phyloP scores from a whole-genome alignment of 2,888 invertebrate genomes.

The Rhodophaea formosa region DNA sequence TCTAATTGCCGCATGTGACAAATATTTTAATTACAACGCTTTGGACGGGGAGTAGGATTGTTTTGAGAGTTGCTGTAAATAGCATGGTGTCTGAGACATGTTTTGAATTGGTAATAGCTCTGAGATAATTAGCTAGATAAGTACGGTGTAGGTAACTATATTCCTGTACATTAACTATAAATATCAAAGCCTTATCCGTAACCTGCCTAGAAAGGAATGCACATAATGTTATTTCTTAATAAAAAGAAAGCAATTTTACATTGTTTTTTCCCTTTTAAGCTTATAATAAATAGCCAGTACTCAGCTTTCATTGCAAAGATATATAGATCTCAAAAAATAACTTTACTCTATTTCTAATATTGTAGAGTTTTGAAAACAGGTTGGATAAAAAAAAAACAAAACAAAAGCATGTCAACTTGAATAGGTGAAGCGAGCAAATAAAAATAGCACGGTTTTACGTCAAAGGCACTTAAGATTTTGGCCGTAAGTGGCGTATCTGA shows the following conservation, averaged over 20 bases:
- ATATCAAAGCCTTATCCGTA: no score
- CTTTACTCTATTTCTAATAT: no score
- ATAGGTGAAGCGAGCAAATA: not conserved
- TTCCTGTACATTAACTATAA: no score
- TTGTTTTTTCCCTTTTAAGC: no score
- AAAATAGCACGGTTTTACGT: slow-evolving; percentile 5
- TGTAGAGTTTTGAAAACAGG: not conserved
- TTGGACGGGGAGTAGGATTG: slow-evolving; percentile 11
- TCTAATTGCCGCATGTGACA: slow-evolving; percentile 67
- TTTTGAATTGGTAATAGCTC: not conserved
- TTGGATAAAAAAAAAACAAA: not conserved
- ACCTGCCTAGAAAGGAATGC: no score
- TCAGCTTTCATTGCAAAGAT: no score
- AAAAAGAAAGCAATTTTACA: no score
- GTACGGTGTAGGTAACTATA: no score
- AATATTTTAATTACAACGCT: slow-evolving; percentile 70
- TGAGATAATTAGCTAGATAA: not conserved
- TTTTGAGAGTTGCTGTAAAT: not conserved
- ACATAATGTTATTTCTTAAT: no score
- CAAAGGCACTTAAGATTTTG: slow-evolving; percentile 33
- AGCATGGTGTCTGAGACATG: not conserved
- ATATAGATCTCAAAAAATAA: no score
- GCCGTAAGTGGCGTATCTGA: slow-evolving; percentile 51
- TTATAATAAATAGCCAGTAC: no score
- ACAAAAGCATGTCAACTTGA: not conserved